Base-by-base conservation (phyloP, 2,888 invertebrate genomes). In the Cryptocheilus praepositus region DNA sequence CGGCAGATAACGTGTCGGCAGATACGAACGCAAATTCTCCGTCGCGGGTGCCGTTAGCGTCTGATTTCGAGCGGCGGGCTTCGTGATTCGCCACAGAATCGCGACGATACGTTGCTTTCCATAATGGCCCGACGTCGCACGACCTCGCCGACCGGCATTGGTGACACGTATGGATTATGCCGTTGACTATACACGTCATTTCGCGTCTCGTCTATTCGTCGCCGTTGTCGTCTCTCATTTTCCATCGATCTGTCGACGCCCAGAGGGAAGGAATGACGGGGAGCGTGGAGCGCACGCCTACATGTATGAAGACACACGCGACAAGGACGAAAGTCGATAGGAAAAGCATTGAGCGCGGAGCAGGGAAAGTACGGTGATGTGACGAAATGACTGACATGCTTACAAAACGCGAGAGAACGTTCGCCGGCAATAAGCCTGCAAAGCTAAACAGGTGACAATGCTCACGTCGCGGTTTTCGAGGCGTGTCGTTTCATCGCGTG, bases 391-490 rank as follows among this genome's bases (percentile, higher is more conserved):
- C 36, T 36, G 36, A 36, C 36, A 11, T 36, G 36, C 36, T 19
- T 55, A 62, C 36, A 28, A 66, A 43, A 63, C 51, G 56, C 54
- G 25, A 61, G 25, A 61, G 64, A 21, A 28, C 11, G n/a, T 61
- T 61, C 49, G 55, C 51, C 51, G 62, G 51, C 70, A 62, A 62
- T 55, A 58, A 57, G 62, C 61, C 61, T 59, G 64, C 65, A 71
- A 70, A 82, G 84, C 84, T 84, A 83, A 87, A 85, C 86, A 86
- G 86, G 86, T 87, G 87, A 84, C 84, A 84, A 87, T 86, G 85
- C 84, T 85, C 85, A 86, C 86, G 87, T 81, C 85, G 86, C 73
- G 80, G 77, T 84, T 82, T 83, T 81, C 79, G 77, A 83, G 81
- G 83, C 82, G 82, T 76, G 77, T 67, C 75, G 62, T 67, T 25